Evolutionary conservation across 2,888 invertebrate genomes (phyloP), one percentile per base, ranked within the genome.

Genomic region (Halocaridina rubra): DNA sequence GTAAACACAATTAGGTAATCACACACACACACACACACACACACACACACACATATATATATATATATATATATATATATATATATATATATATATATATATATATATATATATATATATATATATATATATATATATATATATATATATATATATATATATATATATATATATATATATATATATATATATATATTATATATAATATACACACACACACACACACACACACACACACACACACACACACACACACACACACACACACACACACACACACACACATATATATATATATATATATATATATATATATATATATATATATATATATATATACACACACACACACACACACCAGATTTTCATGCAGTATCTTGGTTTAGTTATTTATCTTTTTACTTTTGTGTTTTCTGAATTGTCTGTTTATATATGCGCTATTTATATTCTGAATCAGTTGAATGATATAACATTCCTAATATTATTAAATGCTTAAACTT

Each of bases 241-340:
- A n/a, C n/a, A 27, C n/a, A 74, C 24, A 8, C 1, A 33, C 30
- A 33, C 22, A 39, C 13, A 79, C 8, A 61, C 27, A 79, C 27
- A 79, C 39, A 79, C 33, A 79, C 13, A 79, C 32, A 19, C 22
- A 61, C 24, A 67, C 24, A 69, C n/a, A 67, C 30, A 67, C n/a
- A 67, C 71, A 79, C 24, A 79, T 69, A 79, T 72, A 79, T 71
- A 79, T 79, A 79, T 32, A 72, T 4, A 79, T 64, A 71, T 64
- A 74, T 72, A 32, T n/a, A 24, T 74, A 39, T 69, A 79, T 79
- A 33, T 32, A 71, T 33, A 72, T 7, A 71, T 69, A 79, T 32
- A 76, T 69, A 79, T 32, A 71, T 69, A 79, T 69, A 79, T 72
- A 69, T 79, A 79, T 69, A 69, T 69, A n/a, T n/a, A n/a, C n/a